Percentiles rank a stretch among this genome's conserved stretches.
Conservation (phyloP, 2,113 vertebrate genomes). For the Microcebus murinus region DNA sequence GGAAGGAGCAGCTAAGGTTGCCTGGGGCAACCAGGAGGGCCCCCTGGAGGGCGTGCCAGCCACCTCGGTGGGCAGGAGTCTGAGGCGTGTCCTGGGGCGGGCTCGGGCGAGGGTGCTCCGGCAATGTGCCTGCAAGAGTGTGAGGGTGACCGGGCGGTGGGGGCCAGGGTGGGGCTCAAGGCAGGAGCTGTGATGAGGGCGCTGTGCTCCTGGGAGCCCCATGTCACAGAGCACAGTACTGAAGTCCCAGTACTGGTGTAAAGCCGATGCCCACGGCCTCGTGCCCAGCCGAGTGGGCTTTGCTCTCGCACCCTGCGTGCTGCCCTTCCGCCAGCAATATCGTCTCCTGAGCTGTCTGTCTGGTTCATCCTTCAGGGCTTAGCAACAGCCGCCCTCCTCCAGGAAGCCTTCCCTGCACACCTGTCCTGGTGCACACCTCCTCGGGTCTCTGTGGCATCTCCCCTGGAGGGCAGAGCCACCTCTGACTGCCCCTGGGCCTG, state of each 20-base stretch:
- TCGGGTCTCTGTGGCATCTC: background rate
- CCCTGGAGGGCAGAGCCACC: background rate
- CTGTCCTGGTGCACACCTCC: no score
- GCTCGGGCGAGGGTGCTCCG: background rate
- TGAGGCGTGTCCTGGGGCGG: background rate
- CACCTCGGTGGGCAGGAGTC: background rate
- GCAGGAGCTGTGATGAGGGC: background rate
- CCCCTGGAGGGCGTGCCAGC: background rate
- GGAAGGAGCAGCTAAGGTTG: background rate
- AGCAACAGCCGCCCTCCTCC: background rate
- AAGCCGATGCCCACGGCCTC: no score
- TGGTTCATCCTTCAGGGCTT: background rate
- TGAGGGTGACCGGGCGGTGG: background rate
- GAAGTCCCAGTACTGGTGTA: fast-evolving
- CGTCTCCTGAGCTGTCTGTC: background rate
- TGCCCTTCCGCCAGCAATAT: fast-evolving
- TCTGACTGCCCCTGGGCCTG: background rate
- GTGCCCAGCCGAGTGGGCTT: fast-evolving
- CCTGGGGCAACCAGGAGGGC: background rate
- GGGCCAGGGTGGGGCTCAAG: background rate
- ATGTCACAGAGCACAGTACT: background rate
- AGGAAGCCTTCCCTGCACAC: background rate
- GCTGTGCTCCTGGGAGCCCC: background rate
- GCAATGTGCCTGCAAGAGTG: background rate
- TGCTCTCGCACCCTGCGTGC: fast-evolving